Evolutionary conservation across 2,113 vertebrate species (phyloP), one percentile per base, ranked within the genome.

Genomic region (Poeciliopsis turrubarensis): DNA sequence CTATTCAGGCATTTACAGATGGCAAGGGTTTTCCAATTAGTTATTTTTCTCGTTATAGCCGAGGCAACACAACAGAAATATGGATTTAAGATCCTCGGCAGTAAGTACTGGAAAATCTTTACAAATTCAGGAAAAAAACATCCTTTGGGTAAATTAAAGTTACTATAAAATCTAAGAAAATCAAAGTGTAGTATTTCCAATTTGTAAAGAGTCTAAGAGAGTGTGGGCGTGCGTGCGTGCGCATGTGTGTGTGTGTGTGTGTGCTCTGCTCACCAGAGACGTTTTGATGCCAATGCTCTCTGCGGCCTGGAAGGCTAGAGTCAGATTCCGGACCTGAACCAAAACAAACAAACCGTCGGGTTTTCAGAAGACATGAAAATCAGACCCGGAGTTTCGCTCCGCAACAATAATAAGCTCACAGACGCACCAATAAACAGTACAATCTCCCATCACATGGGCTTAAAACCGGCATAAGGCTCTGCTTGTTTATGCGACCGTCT

Each of bases 251-350:
- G 61, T 54, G 29, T 39, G 62, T 44, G 63, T 37, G 54, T 69
- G 81, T 64, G 60, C 37, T 81, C 31, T 67, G 93, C 98, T 98
- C 89, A 99, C 98, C 96, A 99, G 93, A 75, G 97, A 97, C 67
- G 98, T 92, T 91, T 96, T 98, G 93, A 99, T 98, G 85, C 97
- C 98, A 29, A 99, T 94, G 74, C 97, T 99, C 93, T 98, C 97
- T 0, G 97, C 97, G 4, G 97, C 97, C 92, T 98, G 96, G 92
- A 99, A 99, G 44, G 97, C 97, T 89, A 99, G 87, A 68, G 96
- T 95, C 83, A 99, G 95, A 93, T 99, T 99, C 80, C 95, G 95
- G 84, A 97, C 96, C 97, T 99, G 93, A 73, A 68, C 86, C 30
- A 81, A 87, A 61, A 47, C 13, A 60, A 94, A 94, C 80, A 87